Percentiles rank a stretch among this genome's conserved stretches.
phyloP scores from a whole-genome alignment of 2,113 vertebrate genomes.

The Eubucco bourcierii region DNA sequence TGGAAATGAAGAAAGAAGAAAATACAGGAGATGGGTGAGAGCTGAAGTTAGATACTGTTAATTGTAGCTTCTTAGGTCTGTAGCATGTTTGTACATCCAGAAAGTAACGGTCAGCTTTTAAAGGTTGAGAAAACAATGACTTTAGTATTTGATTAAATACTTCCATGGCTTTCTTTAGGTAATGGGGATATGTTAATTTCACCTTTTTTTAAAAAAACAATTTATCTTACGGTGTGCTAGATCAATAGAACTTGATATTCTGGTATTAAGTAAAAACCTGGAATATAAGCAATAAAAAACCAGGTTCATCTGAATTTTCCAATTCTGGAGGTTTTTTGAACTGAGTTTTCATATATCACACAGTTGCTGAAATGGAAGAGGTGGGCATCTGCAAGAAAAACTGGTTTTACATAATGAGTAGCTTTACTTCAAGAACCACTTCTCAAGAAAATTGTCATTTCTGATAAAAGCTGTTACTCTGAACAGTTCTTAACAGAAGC shows the following conservation, averaged over 20 bases:
- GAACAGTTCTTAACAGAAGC: not conserved
- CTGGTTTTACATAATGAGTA: not conserved
- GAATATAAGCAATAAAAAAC: not conserved
- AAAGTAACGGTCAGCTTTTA: not conserved
- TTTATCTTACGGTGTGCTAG: not conserved
- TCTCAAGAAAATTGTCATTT: not conserved
- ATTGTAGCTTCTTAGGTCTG: not conserved
- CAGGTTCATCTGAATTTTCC: not conserved
- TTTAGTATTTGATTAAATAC: not conserved
- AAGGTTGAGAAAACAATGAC: not conserved
- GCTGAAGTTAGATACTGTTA: not conserved
- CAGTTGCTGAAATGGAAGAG: not conserved
- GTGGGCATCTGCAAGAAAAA: not conserved
- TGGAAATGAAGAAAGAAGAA: slow-evolving; percentile 31
- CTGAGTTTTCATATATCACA: not conserved
- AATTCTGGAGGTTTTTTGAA: not conserved
- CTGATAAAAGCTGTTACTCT: not conserved
- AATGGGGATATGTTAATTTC: not conserved
- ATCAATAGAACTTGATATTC: not conserved
- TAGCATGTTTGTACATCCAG: not conserved
- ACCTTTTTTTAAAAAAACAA: not conserved
- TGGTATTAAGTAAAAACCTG: not conserved
- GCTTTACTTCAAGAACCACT: not conserved
- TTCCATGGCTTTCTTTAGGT: not conserved
- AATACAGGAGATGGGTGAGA: slow-evolving; percentile 61